Conservation (phyloP, 2,888 invertebrate species). For the Brachylomia viminalis region DNA sequence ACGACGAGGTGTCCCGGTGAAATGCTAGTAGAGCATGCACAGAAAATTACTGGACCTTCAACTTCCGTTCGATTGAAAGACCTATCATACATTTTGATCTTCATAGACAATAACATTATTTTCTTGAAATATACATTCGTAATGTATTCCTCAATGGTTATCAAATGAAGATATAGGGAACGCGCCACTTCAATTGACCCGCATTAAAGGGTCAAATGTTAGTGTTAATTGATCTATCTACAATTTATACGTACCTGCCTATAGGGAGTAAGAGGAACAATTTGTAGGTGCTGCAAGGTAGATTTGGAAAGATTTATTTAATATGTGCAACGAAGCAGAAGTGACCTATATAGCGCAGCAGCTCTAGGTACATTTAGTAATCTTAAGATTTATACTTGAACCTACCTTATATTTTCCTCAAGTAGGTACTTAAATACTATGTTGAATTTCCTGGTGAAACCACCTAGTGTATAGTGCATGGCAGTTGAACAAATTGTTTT, state of each 20-base stretch:
- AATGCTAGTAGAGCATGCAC: neutral
- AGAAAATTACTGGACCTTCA: neutral
- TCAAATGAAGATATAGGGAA: slow-evolving; percentile 36
- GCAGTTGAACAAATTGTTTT: slow-evolving; percentile 26
- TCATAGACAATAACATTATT: neutral
- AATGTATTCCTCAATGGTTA: slow-evolving; percentile 22
- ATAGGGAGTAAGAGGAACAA: neutral
- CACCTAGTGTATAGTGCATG: slow-evolving; percentile 9
- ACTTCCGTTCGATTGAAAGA: neutral
- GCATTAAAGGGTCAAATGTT: slow-evolving; percentile 51
- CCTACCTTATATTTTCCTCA: slow-evolving; percentile 13
- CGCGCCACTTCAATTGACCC: slow-evolving; percentile 59
- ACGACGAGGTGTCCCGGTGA: neutral
- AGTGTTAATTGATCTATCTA: slow-evolving; percentile 52
- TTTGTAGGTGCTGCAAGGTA: neutral
- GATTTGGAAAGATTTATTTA: neutral
- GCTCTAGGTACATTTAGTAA: neutral
- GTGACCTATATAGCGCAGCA: neutral
- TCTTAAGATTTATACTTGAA: slow-evolving; percentile 1
- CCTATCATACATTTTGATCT: neutral
- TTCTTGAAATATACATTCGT: neutral
- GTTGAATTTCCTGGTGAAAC: slow-evolving; percentile 32
- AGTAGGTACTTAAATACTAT: neutral
- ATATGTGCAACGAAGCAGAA: neutral
- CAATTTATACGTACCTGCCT: slow-evolving; percentile 30